Evolutionary conservation across 2,113 vertebrate genomes (phyloP), one percentile per base, ranked within the genome.

Genomic region (Aepyceros melampus): DNA sequence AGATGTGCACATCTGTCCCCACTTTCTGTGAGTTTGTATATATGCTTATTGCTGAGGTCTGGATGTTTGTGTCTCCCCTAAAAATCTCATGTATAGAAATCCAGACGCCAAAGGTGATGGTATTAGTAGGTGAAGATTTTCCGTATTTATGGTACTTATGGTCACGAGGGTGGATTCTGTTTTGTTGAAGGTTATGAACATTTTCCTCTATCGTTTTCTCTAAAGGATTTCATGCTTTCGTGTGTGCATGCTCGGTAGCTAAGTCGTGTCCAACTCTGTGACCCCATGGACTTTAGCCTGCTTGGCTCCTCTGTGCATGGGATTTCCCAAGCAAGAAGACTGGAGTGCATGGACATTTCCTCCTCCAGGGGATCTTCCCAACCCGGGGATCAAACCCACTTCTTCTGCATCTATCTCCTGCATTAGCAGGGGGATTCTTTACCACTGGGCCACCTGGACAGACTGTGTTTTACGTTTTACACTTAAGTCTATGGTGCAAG

Each of bases 101-200:
- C 51, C 12, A 15, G 49, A 51, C 2, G 2, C 14, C 36, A 40
- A 19, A n/a, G 31, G 19, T 21, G 64, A 85, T 53, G 27, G 58
- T 10, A 14, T 76, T 53, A n/a, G 45, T 16, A 27, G n/a, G 29
- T n/a, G 7, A n/a, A 47, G 7, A 7, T 12, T 84, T 56, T 3
- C 43, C 21, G 1, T n/a, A n/a, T n/a, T n/a, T n/a, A n/a, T 27
- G 79, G 7, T 23, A 1, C 2, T 60, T 58, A 53, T 0, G 4
- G 2, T 21, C 45, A 10, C 9, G 25, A 36, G 5, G 16, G 2
- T 4, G 25, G 51, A 67, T 45, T n/a, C 53, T 2, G 40, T 43
- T 43, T 76, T 76, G 23, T 76, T 14, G 23, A 40, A 40, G 53
- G 13, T 49, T 64, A 45, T 12, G 33, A 45, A 58, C 33, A 1